Percentiles rank a stretch among this genome's conserved stretches.
These are phyloP conservation scores for Rhodeus uyekii DNA, from an alignment of 2,797 vertebrate genomes.

Conservation along the genomic window DNA sequence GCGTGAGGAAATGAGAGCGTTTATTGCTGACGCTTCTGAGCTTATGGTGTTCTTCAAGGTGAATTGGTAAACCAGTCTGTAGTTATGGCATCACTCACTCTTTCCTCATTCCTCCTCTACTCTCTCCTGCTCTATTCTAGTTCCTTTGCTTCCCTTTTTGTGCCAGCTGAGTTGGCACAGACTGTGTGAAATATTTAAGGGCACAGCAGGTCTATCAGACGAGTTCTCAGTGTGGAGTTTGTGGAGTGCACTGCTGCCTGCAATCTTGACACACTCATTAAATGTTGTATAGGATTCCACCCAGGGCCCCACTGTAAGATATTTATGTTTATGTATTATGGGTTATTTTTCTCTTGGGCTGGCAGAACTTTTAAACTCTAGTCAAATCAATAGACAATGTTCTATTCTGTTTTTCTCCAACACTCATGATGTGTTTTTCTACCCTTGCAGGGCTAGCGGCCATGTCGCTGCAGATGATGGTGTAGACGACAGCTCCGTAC, in stretches of 20 bases:
- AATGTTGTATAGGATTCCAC: slow-evolving; percentile 67
- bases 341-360: slow-evolving; percentile 39
- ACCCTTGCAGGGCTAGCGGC: slow-evolving; percentile 56
- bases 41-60: slow-evolving; percentile 57
- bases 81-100: slow-evolving; percentile 45
- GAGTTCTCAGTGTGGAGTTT: slow-evolving; percentile 42
- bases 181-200: slow-evolving; percentile 46
- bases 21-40: slow-evolving; percentile 43
- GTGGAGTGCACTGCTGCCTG: slow-evolving; percentile 49
- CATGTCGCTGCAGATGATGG: slow-evolving; percentile 56
- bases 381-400: slow-evolving; percentile 59
- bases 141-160: not conserved
- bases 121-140: slow-evolving; percentile 49
- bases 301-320: slow-evolving; percentile 63
- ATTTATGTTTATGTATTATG: slow-evolving; percentile 67
- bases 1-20: slow-evolving; percentile 34
- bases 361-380: slow-evolving; percentile 52
- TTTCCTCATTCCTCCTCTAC: slow-evolving; percentile 39
- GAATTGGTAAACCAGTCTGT: slow-evolving; percentile 37
- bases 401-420: slow-evolving; percentile 31
- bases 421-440: slow-evolving; percentile 58
- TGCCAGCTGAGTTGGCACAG: slow-evolving; percentile 38
- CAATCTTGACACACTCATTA: slow-evolving; percentile 62
- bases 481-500: slow-evolving; percentile 55
- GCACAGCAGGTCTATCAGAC: slow-evolving; percentile 36